phyloP scores from a whole-genome alignment of 2,888 invertebrate genomes.

The Eilema depressum region DNA sequence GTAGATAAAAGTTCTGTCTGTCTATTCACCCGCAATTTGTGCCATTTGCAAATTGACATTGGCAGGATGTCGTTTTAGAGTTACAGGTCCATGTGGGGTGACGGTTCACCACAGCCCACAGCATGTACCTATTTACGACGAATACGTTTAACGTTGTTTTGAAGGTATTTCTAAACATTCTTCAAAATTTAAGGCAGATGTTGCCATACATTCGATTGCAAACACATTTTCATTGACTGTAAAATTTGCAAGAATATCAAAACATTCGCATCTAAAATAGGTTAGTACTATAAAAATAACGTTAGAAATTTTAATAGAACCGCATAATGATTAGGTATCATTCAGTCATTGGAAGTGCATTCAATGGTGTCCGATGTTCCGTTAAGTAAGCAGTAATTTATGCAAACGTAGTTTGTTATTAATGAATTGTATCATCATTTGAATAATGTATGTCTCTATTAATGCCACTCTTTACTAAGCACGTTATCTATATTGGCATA shows the following conservation, averaged over 20 bases:
- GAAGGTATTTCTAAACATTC: background rate
- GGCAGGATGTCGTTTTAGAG: background rate
- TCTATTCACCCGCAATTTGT: background rate
- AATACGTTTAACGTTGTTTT: background rate
- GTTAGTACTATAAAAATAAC: background rate
- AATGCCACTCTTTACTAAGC: conserved; percentile 3
- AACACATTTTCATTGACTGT: background rate
- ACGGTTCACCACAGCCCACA: too few relatives aligned
- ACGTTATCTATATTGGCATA: background rate
- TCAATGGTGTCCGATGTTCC: conserved; percentile 37
- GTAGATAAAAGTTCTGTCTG: background rate
- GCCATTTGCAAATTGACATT: background rate
- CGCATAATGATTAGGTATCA: conserved; percentile 21
- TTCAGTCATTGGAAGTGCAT: conserved; percentile 35
- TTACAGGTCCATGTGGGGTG: too few relatives aligned
- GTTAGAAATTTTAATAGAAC: conserved; percentile 17
- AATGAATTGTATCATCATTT: conserved; percentile 38
- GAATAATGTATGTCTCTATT: conserved; percentile 29
- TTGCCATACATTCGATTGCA: background rate
- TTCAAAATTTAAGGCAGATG: too few relatives aligned
- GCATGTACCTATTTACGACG: background rate
- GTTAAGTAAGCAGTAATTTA: conserved; percentile 46
- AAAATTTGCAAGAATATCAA: background rate
- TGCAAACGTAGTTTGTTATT: conserved; percentile 43
- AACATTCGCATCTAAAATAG: background rate